Percentiles rank a stretch among this genome's conserved stretches.
phyloP scores from a whole-genome alignment of 2,113 vertebrate species.

The Pollimyrus isidori region DNA sequence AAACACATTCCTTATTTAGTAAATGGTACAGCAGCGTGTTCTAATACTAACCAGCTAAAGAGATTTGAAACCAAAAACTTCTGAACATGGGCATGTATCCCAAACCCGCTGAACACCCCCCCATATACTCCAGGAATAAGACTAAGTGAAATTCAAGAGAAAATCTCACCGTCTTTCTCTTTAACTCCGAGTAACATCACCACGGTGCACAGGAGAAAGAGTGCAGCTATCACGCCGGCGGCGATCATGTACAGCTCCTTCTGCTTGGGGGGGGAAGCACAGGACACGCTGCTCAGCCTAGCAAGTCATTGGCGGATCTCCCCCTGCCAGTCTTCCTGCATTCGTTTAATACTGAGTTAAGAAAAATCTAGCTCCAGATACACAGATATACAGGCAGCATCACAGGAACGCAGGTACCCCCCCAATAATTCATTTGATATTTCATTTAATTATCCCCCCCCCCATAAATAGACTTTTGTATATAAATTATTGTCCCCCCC shows the following conservation, averaged over 20 bases:
- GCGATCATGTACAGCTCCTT: conserved; percentile 82
- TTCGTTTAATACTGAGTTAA: neutral
- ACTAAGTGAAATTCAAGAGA: neutral
- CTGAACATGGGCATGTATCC: neutral
- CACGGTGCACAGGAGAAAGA: conserved; percentile 74
- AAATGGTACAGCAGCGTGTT: neutral
- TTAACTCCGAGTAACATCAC: conserved; percentile 83
- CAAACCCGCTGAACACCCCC: neutral
- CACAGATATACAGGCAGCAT: neutral
- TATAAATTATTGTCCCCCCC: too few relatives aligned
- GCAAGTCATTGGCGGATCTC: neutral
- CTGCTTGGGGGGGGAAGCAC: conserved; percentile 44
- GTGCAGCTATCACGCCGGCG: conserved; percentile 71
- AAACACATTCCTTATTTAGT: neutral
- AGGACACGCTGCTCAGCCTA: neutral
- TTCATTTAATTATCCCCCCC: too few relatives aligned
- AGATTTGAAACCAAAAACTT: neutral
- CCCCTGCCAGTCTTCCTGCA: neutral
- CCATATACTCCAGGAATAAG: neutral
- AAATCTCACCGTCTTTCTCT: conserved; percentile 77
- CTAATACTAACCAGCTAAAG: neutral
- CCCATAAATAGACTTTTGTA: too few relatives aligned
- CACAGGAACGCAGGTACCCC: neutral
- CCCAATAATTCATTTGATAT: too few relatives aligned
- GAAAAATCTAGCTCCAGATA: neutral